These are phyloP conservation scores for Ameiurus melas DNA, from an alignment of 2,113 vertebrate genomes.

Conservation along the genomic window DNA sequence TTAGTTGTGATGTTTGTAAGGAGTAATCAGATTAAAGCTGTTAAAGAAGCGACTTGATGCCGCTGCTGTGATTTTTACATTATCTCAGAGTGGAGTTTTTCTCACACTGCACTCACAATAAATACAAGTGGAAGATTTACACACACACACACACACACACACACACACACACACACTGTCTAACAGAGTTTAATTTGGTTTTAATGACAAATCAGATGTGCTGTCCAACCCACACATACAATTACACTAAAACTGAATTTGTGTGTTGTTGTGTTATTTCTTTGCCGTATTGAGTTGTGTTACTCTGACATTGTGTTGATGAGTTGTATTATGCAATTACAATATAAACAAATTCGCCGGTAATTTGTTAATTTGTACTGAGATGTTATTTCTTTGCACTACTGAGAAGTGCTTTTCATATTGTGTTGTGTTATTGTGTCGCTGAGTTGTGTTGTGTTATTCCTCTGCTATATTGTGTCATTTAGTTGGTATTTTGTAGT, in stretches of 20 bases:
- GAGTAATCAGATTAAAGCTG: conserved; percentile 21
- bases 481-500: background rate
- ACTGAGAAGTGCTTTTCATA: background rate
- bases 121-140: background rate
- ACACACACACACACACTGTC: background rate
- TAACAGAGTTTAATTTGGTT: background rate
- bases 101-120: background rate
- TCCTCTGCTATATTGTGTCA: background rate
- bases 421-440: background rate
- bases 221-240: background rate
- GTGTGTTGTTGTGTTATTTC: background rate
- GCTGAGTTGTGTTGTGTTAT: background rate
- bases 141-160: background rate
- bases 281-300: background rate
- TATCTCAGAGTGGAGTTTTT: background rate
- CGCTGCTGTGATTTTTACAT: background rate
- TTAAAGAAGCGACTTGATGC: background rate
- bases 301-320: background rate
- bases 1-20: background rate
- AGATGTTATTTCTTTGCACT: background rate
- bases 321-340: background rate
- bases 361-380: background rate
- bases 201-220: background rate
- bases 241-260: background rate
- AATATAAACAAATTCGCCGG: background rate